phyloP scores from a whole-genome alignment of 2,888 invertebrate genomes.

The Andricus quercusramuli region DNA sequence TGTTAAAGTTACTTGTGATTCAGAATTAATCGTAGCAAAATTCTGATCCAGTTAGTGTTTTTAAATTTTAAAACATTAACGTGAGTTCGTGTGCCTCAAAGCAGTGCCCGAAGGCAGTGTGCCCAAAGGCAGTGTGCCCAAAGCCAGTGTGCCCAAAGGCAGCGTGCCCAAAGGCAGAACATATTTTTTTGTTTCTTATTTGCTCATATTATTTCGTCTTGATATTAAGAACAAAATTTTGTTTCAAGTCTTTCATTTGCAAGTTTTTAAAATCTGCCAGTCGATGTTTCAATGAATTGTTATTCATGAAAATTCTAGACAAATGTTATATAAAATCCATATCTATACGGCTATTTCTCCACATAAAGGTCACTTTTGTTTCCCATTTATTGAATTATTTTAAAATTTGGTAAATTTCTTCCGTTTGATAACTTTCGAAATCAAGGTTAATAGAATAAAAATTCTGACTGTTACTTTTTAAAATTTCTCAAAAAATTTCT shows the following conservation, averaged over 20 bases:
- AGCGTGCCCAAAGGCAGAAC: background rate
- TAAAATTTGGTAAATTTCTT: too few species aligned
- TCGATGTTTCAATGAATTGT: background rate
- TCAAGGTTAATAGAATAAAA: too few species aligned
- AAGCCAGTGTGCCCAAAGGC: too few species aligned
- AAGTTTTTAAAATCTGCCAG: background rate
- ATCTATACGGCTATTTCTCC: background rate
- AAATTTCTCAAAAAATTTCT: too few species aligned
- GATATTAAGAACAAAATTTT: background rate
- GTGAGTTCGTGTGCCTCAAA: background rate
- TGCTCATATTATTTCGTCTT: background rate
- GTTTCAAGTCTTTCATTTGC: background rate
- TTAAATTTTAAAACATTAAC: background rate
- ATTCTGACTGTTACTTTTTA: too few species aligned
- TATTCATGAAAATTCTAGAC: background rate
- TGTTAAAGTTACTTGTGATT: conserved; percentile 26
- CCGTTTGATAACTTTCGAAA: too few species aligned
- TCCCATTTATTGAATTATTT: too few species aligned
- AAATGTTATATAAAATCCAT: background rate
- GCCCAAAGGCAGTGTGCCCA: too few species aligned
- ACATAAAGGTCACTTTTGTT: too few species aligned
- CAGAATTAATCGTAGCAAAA: conserved; percentile 14
- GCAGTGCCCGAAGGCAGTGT: too few species aligned
- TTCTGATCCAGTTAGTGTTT: background rate
- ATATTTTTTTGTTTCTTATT: background rate